These are phyloP conservation scores for Anthrax anthrax DNA, from an alignment of 2,888 invertebrate species.

Conservation along the genomic window DNA sequence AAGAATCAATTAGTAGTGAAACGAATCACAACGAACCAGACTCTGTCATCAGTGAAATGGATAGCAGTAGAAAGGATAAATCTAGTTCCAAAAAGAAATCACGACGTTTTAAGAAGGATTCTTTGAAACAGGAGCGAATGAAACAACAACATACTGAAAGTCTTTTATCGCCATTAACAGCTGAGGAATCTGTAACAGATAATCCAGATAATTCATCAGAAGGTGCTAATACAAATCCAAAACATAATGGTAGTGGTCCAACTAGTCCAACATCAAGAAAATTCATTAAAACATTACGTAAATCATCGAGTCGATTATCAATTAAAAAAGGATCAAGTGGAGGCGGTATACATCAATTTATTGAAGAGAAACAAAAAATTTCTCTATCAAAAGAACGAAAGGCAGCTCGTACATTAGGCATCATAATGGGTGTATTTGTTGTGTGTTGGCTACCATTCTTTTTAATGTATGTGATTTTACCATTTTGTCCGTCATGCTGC, in stretches of 20 bases:
- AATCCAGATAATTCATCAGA: slow-evolving; percentile 37
- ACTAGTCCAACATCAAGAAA: slow-evolving; percentile 11
- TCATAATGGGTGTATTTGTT: slow-evolving; percentile 94
- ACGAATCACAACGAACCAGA: slow-evolving; percentile 48
- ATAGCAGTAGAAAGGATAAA: slow-evolving; percentile 11
- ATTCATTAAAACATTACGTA: not conserved
- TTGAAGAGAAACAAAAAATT: slow-evolving; percentile 78
- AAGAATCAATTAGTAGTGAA: slow-evolving; percentile 73
- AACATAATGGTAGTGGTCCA: slow-evolving; percentile 8
- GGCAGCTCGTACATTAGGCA: slow-evolving; percentile 87
- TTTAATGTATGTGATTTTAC: slow-evolving; percentile 83
- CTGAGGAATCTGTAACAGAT: slow-evolving; percentile 42
- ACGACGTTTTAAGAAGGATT: slow-evolving; percentile 36
- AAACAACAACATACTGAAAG: slow-evolving; percentile 22
- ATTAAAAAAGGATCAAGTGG: slow-evolving; percentile 40
- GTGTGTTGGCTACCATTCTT: slow-evolving; percentile 98
- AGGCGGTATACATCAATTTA: slow-evolving; percentile 73
- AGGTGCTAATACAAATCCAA: slow-evolving; percentile 7
- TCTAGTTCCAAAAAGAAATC: slow-evolving; percentile 34
- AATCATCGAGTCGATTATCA: slow-evolving; percentile 6
- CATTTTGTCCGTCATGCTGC: slow-evolving; percentile 71
- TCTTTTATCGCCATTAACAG: slow-evolving; percentile 18
- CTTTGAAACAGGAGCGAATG: slow-evolving; percentile 29
- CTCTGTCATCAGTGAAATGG: too few relatives aligned
- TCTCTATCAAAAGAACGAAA: slow-evolving; percentile 86